Evolutionary conservation across 2,888 invertebrate species (phyloP).

Genomic region (Catocala sponsa): DNA sequence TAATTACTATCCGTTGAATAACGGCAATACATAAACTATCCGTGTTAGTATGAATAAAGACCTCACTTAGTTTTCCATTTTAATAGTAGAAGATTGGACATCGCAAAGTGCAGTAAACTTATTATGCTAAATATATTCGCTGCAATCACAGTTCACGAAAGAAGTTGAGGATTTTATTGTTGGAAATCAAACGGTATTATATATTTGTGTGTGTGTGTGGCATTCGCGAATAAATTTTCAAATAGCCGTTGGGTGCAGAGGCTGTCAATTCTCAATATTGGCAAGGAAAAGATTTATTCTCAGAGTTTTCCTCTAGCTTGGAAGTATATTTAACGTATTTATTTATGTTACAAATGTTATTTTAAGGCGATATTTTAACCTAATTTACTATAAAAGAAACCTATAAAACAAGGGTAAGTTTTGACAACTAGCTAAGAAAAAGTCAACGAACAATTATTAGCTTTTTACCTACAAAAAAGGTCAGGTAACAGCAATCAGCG

Average conservation of each 20-base stretch:
- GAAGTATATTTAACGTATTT: constrained; percentile 2
- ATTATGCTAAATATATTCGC: too few relatives aligned
- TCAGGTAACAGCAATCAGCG: constrained; percentile 61
- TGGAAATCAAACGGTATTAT: neutral
- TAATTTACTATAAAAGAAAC: too few relatives aligned
- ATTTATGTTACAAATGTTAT: neutral
- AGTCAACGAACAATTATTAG: constrained; percentile 53
- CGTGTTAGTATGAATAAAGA: too few relatives aligned
- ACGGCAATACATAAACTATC: too few relatives aligned
- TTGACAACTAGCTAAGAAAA: constrained; percentile 21
- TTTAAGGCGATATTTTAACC: too few relatives aligned
- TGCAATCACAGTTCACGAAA: too few relatives aligned
- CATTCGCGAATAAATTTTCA: constrained; percentile 10
- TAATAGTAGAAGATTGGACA: too few relatives aligned
- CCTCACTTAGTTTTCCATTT: too few relatives aligned
- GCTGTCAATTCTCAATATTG: constrained; percentile 7
- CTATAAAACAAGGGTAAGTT: neutral
- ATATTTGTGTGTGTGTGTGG: neutral
- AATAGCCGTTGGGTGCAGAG: constrained; percentile 7
- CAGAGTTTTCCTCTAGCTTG: constrained; percentile 4
- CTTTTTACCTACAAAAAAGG: constrained; percentile 56
- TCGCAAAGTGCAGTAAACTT: too few relatives aligned
- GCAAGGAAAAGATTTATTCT: constrained; percentile 11
- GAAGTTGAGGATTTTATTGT: neutral
- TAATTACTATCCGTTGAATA: too few relatives aligned